Evolutionary conservation across 2,113 vertebrate genomes (phyloP).

Genomic region (Myocastor coypus): DNA sequence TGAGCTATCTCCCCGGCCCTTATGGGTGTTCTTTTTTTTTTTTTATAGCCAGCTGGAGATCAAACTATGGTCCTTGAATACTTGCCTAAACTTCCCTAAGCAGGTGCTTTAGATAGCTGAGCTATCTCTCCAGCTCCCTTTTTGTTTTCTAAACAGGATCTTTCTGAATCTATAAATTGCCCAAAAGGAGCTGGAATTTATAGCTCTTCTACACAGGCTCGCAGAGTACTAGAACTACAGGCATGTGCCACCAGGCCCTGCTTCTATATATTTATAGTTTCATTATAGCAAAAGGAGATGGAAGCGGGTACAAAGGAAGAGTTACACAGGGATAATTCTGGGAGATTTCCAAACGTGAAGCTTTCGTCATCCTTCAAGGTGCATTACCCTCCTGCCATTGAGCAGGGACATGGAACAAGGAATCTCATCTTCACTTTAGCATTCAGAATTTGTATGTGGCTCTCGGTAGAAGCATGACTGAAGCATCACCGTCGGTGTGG

Average conservation of each 20-base stretch:
- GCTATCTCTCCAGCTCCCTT: neutral
- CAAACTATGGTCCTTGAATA: too few species aligned
- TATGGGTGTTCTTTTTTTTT: too few species aligned
- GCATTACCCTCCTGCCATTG: neutral
- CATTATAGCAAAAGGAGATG: neutral
- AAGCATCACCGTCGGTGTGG: neutral
- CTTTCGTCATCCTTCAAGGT: neutral
- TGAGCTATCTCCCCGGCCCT: too few species aligned
- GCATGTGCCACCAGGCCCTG: neutral
- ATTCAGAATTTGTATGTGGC: conserved; percentile 5
- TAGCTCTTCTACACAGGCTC: neutral
- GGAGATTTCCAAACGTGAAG: neutral
- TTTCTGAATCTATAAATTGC: neutral
- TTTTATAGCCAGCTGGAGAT: too few species aligned
- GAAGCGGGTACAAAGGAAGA: conserved; percentile 19
- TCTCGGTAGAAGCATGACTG: neutral
- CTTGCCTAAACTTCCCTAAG: too few species aligned
- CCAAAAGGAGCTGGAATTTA: neutral
- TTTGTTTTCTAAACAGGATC: neutral
- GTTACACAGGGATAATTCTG: neutral
- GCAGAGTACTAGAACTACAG: neutral
- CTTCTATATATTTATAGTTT: neutral
- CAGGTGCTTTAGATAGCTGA: too few species aligned
- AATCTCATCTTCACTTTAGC: neutral
- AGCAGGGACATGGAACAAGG: neutral